A percentile compares a stretch with the other conserved stretches of the same genome.
Evolutionary conservation across 2,113 vertebrate genomes (phyloP).

Genomic region (Octodon degus): DNA sequence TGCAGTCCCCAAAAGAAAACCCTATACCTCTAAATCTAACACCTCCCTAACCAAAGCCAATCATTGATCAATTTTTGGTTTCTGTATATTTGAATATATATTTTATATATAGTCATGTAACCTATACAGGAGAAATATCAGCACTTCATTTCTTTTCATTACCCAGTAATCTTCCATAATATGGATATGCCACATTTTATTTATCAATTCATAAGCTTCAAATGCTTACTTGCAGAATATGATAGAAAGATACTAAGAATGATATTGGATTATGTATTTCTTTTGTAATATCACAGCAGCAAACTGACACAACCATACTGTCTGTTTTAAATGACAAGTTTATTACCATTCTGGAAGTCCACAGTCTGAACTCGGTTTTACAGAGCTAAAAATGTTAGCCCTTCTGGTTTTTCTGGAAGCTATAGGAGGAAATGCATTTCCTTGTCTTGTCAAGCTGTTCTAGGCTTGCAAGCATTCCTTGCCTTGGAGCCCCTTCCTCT

Average conservation of each 20-base stretch:
- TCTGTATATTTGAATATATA: neutral
- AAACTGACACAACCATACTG: neutral
- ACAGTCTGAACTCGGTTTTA: neutral
- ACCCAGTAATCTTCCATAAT: neutral
- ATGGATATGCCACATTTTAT: neutral
- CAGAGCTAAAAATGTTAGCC: neutral
- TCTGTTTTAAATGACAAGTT: neutral
- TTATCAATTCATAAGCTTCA: neutral
- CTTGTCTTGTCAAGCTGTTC: neutral
- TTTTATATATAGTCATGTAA: neutral
- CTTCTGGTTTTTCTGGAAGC: neutral
- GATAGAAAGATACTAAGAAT: neutral
- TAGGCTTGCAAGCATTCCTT: neutral
- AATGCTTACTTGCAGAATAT: neutral
- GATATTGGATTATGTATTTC: neutral
- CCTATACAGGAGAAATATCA: neutral
- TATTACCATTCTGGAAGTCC: neutral
- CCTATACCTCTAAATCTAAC: neutral
- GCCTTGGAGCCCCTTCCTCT: neutral
- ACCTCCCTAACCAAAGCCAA: neutral
- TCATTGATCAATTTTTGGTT: neutral
- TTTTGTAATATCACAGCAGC: neutral
- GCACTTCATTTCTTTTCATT: neutral
- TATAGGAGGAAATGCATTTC: neutral
- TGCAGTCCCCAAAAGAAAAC: neutral